A percentile compares a stretch with the other conserved stretches of the same genome.
phyloP scores from a whole-genome alignment of 2,113 vertebrate species.

The Mastomys coucha region DNA sequence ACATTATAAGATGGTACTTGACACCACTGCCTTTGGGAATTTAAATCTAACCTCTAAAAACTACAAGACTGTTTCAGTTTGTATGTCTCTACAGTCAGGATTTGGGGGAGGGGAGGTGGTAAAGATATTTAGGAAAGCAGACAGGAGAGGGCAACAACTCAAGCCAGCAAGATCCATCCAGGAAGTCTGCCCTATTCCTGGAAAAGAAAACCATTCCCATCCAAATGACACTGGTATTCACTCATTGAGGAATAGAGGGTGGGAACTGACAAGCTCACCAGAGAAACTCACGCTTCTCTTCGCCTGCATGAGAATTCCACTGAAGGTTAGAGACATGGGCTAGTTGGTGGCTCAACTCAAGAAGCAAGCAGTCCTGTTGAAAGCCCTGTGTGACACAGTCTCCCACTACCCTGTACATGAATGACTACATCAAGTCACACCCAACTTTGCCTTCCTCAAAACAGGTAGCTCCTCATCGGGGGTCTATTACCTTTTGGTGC shows the following conservation, averaged over 20 bases:
- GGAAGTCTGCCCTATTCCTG: neutral
- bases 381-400: neutral
- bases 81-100: neutral
- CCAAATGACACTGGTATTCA: neutral
- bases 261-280: neutral
- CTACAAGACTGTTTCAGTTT: neutral
- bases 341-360: neutral
- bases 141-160: neutral
- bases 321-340: no score
- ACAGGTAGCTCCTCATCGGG: neutral
- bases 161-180: neutral
- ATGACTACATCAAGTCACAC: rapidly evolving
- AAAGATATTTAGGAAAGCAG: neutral
- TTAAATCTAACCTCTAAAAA: neutral
- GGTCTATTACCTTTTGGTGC: neutral
- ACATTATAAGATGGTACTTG: neutral
- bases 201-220: neutral
- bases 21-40: neutral
- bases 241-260: neutral
- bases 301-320: neutral
- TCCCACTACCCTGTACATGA: neutral
- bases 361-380: neutral
- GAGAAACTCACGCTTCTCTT: neutral
- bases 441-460: neutral
- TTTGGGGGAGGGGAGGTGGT: no score